Percentiles rank a stretch among this genome's conserved stretches.
Conservation (phyloP, 1,140 invertebrate species). For the Saccostrea cuccullata region DNA sequence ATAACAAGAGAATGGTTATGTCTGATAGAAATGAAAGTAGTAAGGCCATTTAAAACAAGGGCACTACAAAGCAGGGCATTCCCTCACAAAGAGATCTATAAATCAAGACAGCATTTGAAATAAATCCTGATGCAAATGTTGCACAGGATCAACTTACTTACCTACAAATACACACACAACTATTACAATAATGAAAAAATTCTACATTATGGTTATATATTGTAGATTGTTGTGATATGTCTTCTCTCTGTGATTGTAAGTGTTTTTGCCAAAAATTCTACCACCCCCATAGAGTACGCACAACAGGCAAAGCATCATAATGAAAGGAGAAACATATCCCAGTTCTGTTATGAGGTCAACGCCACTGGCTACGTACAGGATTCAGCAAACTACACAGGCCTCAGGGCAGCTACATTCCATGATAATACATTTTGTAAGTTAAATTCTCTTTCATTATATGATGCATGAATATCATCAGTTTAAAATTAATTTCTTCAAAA, state of each 20-base stretch:
- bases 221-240: conserved; percentile 75
- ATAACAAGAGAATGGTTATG: no score
- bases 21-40: no score
- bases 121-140: no score
- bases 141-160: no score
- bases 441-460: not conserved
- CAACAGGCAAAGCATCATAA: conserved; percentile 36
- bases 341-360: not conserved
- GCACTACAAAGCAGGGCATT: no score
- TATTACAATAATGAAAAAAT: no score
- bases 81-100: no score
- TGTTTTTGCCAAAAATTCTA: conserved; percentile 68
- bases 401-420: conserved; percentile 85
- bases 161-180: no score
- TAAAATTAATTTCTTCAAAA: no score
- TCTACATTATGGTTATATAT: conserved; percentile 20
- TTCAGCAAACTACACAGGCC: conserved; percentile 86
- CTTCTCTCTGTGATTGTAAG: conserved; percentile 75
- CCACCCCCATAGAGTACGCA: conserved; percentile 67
- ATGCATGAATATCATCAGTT: no score
- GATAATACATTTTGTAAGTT: conserved; percentile 85
- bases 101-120: no score
- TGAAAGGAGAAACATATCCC: not conserved
- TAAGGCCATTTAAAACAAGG: no score
- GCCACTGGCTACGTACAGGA: not conserved